These are phyloP conservation scores for Branchipolynoe longqiensis DNA, from an alignment of 2,888 invertebrate genomes.

Conservation along the genomic window DNA sequence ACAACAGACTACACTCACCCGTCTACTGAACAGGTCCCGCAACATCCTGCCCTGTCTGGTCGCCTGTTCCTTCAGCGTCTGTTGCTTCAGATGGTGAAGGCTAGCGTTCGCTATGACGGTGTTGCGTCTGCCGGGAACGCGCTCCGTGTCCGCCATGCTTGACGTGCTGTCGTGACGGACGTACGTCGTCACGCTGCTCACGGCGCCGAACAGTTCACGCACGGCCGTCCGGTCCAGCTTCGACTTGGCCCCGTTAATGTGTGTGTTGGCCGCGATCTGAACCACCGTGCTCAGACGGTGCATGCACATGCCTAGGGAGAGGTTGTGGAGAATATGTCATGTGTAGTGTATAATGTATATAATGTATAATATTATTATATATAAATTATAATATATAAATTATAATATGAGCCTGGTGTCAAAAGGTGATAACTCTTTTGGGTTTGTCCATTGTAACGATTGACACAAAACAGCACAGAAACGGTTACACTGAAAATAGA, in stretches of 20 bases:
- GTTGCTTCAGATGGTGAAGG: neutral
- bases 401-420: too few relatives aligned
- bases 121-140: neutral
- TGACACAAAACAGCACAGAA: too few relatives aligned
- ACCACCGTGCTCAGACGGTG: slow-evolving; percentile 6
- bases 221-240: neutral
- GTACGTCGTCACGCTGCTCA: neutral
- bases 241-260: neutral
- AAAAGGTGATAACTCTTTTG: too few relatives aligned
- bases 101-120: slow-evolving; percentile 15
- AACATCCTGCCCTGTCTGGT: neutral
- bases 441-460: too few relatives aligned
- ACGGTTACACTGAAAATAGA: too few relatives aligned
- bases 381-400: too few relatives aligned
- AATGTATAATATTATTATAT: too few relatives aligned
- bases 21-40: neutral
- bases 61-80: neutral
- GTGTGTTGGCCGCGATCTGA: slow-evolving; percentile 14
- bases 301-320: neutral
- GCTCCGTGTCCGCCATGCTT: neutral
- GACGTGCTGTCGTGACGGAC: slow-evolving; percentile 7
- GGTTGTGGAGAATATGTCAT: too few relatives aligned
- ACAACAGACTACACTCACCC: too few relatives aligned
- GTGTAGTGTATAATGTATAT: too few relatives aligned
- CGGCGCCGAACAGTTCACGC: slow-evolving; percentile 11